Percentiles rank a stretch among this genome's conserved stretches.
Conservation (phyloP, 2,888 invertebrate genomes). For the Emmelina monodactyla region DNA sequence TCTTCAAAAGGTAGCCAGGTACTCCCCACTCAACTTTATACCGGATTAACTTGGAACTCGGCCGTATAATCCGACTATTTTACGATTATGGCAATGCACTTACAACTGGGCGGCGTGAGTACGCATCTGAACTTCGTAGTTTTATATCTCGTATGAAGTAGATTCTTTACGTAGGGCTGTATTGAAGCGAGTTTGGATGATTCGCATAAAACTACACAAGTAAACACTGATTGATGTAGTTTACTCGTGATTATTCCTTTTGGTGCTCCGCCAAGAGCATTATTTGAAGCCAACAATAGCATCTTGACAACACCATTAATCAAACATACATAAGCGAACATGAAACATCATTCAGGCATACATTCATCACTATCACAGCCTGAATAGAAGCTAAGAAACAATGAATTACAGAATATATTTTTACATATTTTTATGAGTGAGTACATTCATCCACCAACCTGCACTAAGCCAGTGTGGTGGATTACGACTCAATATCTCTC, state of each 20-base stretch:
- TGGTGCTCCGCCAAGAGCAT: background rate
- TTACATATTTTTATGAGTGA: no score
- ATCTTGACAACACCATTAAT: slow-evolving; percentile 27
- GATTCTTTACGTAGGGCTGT: no score
- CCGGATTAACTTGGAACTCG: slow-evolving; percentile 12
- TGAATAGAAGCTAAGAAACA: no score
- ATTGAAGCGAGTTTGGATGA: no score
- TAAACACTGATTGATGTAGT: no score
- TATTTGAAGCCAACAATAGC: slow-evolving; percentile 14
- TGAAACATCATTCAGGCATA: slow-evolving; percentile 25
- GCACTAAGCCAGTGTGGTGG: no score
- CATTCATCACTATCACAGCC: slow-evolving; percentile 35
- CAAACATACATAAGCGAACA: slow-evolving; percentile 27
- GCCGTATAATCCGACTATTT: slow-evolving; percentile 31
- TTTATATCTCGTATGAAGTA: no score
- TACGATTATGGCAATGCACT: slow-evolving; percentile 39
- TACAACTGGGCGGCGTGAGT: slow-evolving; percentile 25
- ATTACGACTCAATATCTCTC: no score
- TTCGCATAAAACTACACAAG: no score
- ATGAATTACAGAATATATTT: no score
- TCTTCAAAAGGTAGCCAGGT: background rate
- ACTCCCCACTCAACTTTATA: background rate
- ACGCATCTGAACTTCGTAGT: slow-evolving; percentile 28
- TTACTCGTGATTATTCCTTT: no score
- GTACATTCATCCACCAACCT: no score